These are phyloP conservation scores for Ecdyonurus torrentis DNA, from an alignment of 2,888 invertebrate species.

Conservation along the genomic window DNA sequence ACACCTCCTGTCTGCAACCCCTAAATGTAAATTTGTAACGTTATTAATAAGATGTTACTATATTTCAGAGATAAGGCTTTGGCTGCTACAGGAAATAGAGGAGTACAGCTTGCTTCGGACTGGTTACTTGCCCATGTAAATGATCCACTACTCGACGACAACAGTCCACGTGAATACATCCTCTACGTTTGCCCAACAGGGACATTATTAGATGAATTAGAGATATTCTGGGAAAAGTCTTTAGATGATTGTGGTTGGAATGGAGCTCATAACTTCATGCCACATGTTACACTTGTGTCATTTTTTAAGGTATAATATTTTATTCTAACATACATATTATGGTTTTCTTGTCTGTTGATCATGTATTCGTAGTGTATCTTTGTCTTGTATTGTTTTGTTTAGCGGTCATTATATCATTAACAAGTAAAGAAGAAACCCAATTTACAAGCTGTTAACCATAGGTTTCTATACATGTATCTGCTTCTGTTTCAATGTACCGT, in stretches of 20 bases:
- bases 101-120: conserved; percentile 76
- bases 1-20: neutral
- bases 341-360: neutral
- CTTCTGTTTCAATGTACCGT: no score
- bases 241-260: conserved; percentile 64
- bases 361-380: neutral
- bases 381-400: no score
- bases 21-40: no score
- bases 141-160: conserved; percentile 61
- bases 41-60: no score
- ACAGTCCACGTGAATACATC: conserved; percentile 66
- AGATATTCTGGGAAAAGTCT: conserved; percentile 64
- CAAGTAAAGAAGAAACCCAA: no score
- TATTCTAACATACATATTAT: conserved; percentile 2
- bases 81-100: conserved; percentile 75
- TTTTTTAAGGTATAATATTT: conserved; percentile 56
- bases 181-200: conserved; percentile 77
- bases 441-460: no score
- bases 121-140: conserved; percentile 83
- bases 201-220: conserved; percentile 48
- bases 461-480: no score
- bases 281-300: conserved; percentile 77
- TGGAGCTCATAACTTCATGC: conserved; percentile 77
- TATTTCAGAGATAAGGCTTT: conserved; percentile 64
- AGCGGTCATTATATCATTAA: no score